These are phyloP conservation scores for Pseudochromis fuscus DNA, from an alignment of 2,797 vertebrate genomes.

Conservation along the genomic window DNA sequence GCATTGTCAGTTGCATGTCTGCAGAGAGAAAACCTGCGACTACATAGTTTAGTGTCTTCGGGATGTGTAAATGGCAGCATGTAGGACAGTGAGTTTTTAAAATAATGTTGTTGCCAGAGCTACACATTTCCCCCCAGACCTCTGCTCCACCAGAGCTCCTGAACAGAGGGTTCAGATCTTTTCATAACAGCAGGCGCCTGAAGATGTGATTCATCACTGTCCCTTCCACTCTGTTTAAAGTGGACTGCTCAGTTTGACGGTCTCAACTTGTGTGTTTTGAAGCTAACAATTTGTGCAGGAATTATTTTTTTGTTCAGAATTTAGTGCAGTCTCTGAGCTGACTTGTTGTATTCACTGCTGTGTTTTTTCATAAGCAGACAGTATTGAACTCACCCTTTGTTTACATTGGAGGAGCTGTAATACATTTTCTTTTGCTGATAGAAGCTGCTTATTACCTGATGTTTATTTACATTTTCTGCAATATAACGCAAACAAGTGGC, in stretches of 20 bases:
- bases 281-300: too few relatives aligned
- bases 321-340: too few relatives aligned
- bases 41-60: constrained; percentile 38
- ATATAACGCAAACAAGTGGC: too few relatives aligned
- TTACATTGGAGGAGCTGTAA: background rate
- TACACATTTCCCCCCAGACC: background rate
- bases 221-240: constrained; percentile 2
- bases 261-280: too few relatives aligned
- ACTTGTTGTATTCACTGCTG: too few relatives aligned
- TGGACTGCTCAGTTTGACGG: background rate
- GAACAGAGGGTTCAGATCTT: background rate
- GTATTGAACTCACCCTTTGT: too few relatives aligned
- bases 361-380: too few relatives aligned
- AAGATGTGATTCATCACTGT: background rate
- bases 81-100: constrained; percentile 8
- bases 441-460: background rate
- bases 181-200: background rate
- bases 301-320: too few relatives aligned
- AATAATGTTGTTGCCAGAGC: constrained; percentile 22
- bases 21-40: constrained; percentile 46
- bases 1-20: constrained; percentile 47
- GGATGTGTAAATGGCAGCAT: constrained; percentile 25
- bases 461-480: background rate
- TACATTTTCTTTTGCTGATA: background rate
- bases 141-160: constrained; percentile 9